Evolutionary conservation across 2,888 invertebrate species (phyloP).

Genomic region (Desoria tigrina): DNA sequence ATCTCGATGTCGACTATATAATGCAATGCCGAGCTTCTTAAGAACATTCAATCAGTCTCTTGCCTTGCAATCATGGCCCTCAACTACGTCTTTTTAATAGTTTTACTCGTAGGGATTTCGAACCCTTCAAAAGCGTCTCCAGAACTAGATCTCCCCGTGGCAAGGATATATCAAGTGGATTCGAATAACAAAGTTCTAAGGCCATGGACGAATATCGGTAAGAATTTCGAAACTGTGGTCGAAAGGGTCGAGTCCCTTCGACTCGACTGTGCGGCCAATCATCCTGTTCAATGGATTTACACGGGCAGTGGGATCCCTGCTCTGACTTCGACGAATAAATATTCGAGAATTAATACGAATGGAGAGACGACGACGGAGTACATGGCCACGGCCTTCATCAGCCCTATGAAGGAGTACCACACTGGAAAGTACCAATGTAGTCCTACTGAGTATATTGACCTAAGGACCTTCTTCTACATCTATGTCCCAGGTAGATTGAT

Average conservation of each 20-base stretch:
- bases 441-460: slow-evolving; percentile 34
- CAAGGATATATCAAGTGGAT: slow-evolving; percentile 44
- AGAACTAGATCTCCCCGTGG: slow-evolving; percentile 21
- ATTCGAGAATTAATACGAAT: slow-evolving; percentile 24
- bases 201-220: slow-evolving; percentile 38
- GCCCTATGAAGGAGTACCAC: slow-evolving; percentile 47
- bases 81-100: too few species aligned
- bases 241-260: slow-evolving; percentile 40
- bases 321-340: slow-evolving; percentile 35
- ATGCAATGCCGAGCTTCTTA: too few species aligned
- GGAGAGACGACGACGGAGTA: slow-evolving; percentile 29
- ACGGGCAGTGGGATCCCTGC: slow-evolving; percentile 50
- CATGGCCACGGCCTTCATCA: slow-evolving; percentile 41
- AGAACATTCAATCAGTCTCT: too few species aligned
- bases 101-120: too few species aligned
- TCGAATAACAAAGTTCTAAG: slow-evolving; percentile 31
- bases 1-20: too few species aligned
- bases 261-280: slow-evolving; percentile 47
- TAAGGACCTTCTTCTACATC: slow-evolving; percentile 42
- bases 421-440: slow-evolving; percentile 50
- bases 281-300: slow-evolving; percentile 51
- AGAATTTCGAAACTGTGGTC: slow-evolving; percentile 39
- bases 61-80: too few species aligned
- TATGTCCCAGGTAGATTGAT: slow-evolving; percentile 48
- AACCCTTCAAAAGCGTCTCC: background rate